Base-by-base conservation (phyloP, 2,888 invertebrate genomes). In the Apamea anceps region DNA sequence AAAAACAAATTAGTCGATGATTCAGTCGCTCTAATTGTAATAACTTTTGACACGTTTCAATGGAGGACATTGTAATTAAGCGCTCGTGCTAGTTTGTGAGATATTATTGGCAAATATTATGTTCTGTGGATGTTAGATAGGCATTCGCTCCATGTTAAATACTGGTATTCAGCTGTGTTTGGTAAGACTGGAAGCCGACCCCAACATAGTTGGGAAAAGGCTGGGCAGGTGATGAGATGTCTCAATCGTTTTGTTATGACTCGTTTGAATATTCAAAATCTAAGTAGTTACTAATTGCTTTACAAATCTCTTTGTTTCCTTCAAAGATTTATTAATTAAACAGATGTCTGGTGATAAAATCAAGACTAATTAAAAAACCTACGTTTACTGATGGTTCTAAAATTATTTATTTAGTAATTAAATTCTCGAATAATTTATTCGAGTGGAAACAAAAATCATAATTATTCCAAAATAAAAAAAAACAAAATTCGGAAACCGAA, bases 11-110 rank as follows among this genome's bases (percentile, higher is more conserved):
- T 89, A 90, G 80, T 76, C 85, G 88, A 91, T 91, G 89, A 89
- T 89, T 88, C 88, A 89, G 81, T 67, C 65, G 66, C 70, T 73
- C 76, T 91, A 89, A 90, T 90, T 90, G 86, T 85, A 80, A 87
- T 89, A 88, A 89, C 88, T 90, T 90, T 89, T 87, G 85, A 87
- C 88, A 88, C 88, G 84, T 90, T 89, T 79, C 88, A 85, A 90
- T 90, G 89, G 87, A 91, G 93, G 93, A 88, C 92, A 86, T 86
- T 81, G 84, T 90, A 91, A 93, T 93, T 92, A 89, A 60, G 48
- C 79, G 62, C 45, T 74, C 13, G 88, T 75, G 75, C 86, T 84
- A 87, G 87, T 87, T 85, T 71, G 76, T 45, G 75, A 68, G 70
- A 75, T 84, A 79, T 76, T 85, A 83, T 89, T 88, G 85, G 74